phyloP scores from a whole-genome alignment of 2,797 vertebrate genomes.

The Lepilemur septentrionalis region DNA sequence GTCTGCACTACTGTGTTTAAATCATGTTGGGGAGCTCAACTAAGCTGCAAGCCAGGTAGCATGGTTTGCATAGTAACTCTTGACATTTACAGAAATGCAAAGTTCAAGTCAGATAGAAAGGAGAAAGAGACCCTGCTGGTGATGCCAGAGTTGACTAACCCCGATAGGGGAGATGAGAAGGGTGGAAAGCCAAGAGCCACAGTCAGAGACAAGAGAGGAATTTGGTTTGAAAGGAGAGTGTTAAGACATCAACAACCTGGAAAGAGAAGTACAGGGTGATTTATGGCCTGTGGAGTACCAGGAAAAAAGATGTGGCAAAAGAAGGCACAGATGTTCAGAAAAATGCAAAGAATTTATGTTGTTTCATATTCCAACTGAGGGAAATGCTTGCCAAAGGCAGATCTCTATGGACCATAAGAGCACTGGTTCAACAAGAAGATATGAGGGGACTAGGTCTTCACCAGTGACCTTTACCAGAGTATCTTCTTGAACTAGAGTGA shows the following conservation, averaged over 20 bases:
- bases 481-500: not conserved
- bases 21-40: not conserved
- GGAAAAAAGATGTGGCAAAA: constrained; percentile 61
- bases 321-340: constrained; percentile 66
- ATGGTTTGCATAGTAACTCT: not conserved
- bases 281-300: constrained; percentile 63
- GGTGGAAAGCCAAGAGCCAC: not conserved
- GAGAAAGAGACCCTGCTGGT: not conserved
- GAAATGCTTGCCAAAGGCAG: constrained; percentile 39
- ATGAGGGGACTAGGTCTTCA: not conserved
- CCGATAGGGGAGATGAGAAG: constrained; percentile 7
- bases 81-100: constrained; percentile 6
- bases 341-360: constrained; percentile 60
- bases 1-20: not conserved
- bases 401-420: not conserved
- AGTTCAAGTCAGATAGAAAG: not conserved
- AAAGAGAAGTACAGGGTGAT: constrained; percentile 60
- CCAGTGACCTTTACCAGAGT: not conserved
- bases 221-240: constrained; percentile 46
- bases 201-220: constrained; percentile 40
- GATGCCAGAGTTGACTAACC: constrained; percentile 38
- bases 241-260: constrained; percentile 59
- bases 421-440: not conserved
- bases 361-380: not conserved
- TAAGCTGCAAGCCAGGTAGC: not conserved